Base-by-base conservation (phyloP, 1,140 invertebrate species). In the Physella acuta region DNA sequence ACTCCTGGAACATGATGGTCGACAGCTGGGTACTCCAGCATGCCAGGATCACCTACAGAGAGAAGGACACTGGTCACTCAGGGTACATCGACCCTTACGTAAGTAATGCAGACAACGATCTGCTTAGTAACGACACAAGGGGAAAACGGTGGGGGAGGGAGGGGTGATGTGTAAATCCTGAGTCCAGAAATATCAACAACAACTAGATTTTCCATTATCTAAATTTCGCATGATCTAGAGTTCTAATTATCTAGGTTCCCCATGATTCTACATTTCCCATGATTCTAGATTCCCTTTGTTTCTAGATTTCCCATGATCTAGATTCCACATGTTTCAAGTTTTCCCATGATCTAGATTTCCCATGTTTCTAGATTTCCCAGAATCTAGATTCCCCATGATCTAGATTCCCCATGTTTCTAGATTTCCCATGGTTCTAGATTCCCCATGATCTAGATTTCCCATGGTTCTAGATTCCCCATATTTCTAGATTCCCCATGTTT, bases 1-100 rank as follows among this genome's bases (percentile, higher is more conserved):
- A 97, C 80, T 96, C 94, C 0, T 97, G 94, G 94, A 94, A 98
- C 75, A 97, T 98, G 94, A 97, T 97, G 94, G 90, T 97, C 0
- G 92, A 97, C 80, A 89, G 90, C 0, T 96, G 94, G 91, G 89
- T 92, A 64, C 90, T 91, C 0, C 84, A 85, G 49, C 88, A 94
- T 17, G 89, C 92, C 0, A 88, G 91, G 3, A 87, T 97, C 0
- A 92, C 90, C 77, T 89, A 67, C 30, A 33, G 58, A n/a, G 64
- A 67, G 20, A 67, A 39, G 37, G 64, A 67, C 14, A 67, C 53
- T 39, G 33, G 53, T 0, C 30, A 26, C 31, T 34, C 33, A 36
- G 51, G 64, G 5, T 67, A 58, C 30, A n/a, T 56, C 0, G 28
- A 55, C 26, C 64, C 64, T 37, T 52, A 16, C 16, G 62, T 65